These are phyloP conservation scores for Melanotaenia boesemani DNA, from an alignment of 2,797 vertebrate genomes.

Conservation along the genomic window DNA sequence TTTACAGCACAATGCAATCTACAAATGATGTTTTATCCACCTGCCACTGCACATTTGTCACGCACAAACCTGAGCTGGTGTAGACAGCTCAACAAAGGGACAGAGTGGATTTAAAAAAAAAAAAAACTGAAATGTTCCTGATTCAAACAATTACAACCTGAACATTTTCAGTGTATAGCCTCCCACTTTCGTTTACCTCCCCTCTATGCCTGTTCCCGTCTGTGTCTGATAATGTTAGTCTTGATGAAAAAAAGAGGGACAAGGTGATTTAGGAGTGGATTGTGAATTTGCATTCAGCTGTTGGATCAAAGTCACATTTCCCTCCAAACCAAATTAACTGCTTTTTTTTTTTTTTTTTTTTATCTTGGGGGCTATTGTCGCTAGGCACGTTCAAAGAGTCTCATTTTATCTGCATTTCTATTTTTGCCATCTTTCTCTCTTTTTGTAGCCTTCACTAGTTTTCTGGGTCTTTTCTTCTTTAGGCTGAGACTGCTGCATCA, in stretches of 20 bases:
- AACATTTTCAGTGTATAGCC: slow-evolving; percentile 27
- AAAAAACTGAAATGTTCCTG: slow-evolving; percentile 36
- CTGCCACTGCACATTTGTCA: slow-evolving; percentile 14
- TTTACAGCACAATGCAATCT: slow-evolving; percentile 4
- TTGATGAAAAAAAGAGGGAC: slow-evolving; percentile 36
- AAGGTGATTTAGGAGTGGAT: slow-evolving; percentile 50
- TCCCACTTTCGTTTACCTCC: slow-evolving; percentile 25
- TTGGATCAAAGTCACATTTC: slow-evolving; percentile 76
- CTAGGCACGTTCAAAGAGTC: slow-evolving; percentile 52
- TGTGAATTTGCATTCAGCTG: slow-evolving; percentile 75
- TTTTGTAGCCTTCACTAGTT: slow-evolving; percentile 54
- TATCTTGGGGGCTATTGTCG: slow-evolving; percentile 39
- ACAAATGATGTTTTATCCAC: slow-evolving; percentile 2
- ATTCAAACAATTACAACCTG: slow-evolving; percentile 45
- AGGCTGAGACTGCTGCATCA: slow-evolving; percentile 59
- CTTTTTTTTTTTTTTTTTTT: slow-evolving; percentile 38
- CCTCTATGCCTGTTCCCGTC: slow-evolving; percentile 8
- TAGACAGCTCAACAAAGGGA: slow-evolving; percentile 29
- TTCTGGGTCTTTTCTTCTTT: slow-evolving; percentile 48
- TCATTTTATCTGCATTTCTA: slow-evolving; percentile 71
- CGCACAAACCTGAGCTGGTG: slow-evolving; percentile 22
- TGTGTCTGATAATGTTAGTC: slow-evolving; percentile 43
- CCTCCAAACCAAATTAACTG: slow-evolving; percentile 71
- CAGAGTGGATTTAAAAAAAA: slow-evolving; percentile 34
- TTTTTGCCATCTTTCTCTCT: slow-evolving; percentile 54